Base-by-base conservation (phyloP, 2,888 invertebrate species). In the Ditula angustiorana region DNA sequence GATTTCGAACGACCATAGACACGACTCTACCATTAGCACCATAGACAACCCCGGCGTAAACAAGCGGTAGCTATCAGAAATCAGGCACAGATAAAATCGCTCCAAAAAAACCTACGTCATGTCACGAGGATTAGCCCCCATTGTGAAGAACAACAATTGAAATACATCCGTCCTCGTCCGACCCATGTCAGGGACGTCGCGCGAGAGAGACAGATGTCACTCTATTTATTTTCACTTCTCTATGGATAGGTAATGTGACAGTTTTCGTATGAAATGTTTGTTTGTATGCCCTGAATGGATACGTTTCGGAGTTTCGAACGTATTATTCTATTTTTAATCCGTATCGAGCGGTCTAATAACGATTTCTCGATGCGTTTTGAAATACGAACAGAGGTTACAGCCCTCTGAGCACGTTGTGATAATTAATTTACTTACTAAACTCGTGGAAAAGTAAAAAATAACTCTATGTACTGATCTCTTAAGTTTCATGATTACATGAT, bases 251-350 rank as follows among this genome's bases (percentile, higher is more conserved):
- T 82, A 87, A 90, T 90, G 89, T 90, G 90, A 91, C 92, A 92
- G 90, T 87, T 89, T 86, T 87, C 83, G 82, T 88, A 86, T 88
- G 88, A 87, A 86, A 87, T 88, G 87, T 90, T 89, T 91, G 91
- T 91, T 90, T 90, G 88, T 79, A 82, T 78, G 79, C 70, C 59
- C 78, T 86, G 83, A 88, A 88, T 83, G 82, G 85, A 82, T 74
- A 71, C 71, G 80, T 75, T 75, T 77, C 76, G 72, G 71, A 79
- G 85, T 84, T 85, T 78, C 79, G 76, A 80, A 86, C 82, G 79
- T 81, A 79, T 83, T 80, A 82, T 90, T 87, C 85, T 82, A 81
- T 85, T 87, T 87, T 87, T 87, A 89, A 90, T 90, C 90, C 86
- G 75, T 72, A 73, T 76, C 71, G 75, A 73, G 75, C 72, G 74